phyloP scores from a whole-genome alignment of 2,113 vertebrate species.

The Gobius niger region DNA sequence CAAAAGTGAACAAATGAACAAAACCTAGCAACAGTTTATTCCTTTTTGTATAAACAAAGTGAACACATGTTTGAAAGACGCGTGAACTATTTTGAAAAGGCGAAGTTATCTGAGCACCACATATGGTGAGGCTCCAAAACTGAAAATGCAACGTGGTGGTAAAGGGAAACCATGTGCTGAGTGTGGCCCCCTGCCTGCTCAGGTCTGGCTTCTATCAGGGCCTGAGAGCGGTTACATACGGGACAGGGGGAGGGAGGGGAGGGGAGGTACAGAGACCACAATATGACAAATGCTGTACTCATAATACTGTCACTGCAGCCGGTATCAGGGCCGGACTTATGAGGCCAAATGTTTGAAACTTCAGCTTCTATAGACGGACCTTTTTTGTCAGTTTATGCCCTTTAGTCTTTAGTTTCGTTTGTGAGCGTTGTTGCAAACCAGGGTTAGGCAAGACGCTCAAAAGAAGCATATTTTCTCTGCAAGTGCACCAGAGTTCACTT shows the following conservation, averaged over 20 bases:
- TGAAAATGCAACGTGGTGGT: constrained; percentile 29
- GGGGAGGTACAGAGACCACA: constrained; percentile 65
- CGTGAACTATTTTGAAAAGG: no score
- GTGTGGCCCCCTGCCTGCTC: constrained; percentile 14
- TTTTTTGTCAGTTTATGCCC: constrained; percentile 37
- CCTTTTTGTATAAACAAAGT: no score
- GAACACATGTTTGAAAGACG: no score
- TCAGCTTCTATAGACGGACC: constrained; percentile 22
- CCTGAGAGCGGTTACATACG: constrained; percentile 40
- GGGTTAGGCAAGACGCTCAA: no score
- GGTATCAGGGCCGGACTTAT: constrained; percentile 44
- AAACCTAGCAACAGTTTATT: no score
- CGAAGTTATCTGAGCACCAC: background rate
- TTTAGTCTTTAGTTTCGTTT: no score
- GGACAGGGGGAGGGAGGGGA: constrained; percentile 4
- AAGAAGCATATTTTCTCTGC: no score
- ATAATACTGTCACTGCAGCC: constrained; percentile 53
- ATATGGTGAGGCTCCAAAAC: constrained; percentile 4
- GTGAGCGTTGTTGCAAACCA: no score
- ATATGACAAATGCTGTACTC: constrained; percentile 65
- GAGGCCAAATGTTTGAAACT: constrained; percentile 23
- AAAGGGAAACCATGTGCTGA: constrained; percentile 63
- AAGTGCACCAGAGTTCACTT: no score
- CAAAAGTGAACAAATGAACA: no score
- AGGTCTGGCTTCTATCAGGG: constrained; percentile 54